Evolutionary conservation across 1,140 invertebrate species (phyloP).

Genomic region (Drosophila pandora): DNA sequence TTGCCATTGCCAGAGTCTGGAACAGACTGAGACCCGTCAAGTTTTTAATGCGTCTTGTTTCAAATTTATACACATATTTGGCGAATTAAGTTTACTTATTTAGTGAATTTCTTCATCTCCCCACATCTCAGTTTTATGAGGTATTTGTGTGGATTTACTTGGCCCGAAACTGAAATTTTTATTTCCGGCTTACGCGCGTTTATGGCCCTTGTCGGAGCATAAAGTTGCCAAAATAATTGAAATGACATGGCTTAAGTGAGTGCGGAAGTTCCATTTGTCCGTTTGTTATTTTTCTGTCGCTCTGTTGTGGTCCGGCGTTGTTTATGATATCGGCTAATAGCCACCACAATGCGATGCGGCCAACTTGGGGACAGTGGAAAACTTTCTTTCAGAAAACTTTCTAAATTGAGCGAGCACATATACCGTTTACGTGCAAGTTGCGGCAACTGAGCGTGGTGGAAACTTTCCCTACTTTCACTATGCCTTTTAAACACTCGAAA

Average conservation of each 20-base stretch:
- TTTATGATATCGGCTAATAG: constrained; percentile 40
- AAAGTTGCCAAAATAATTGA: constrained; percentile 74
- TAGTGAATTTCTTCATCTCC: constrained; percentile 41
- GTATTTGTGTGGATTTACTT: constrained; percentile 28
- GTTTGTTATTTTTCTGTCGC: constrained; percentile 27
- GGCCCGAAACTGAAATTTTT: constrained; percentile 65
- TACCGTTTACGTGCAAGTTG: constrained; percentile 8
- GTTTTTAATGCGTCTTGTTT: constrained; percentile 50
- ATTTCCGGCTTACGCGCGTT: constrained; percentile 60
- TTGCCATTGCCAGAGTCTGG: constrained; percentile 31
- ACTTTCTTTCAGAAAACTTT: constrained; percentile 32
- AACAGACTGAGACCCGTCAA: constrained; percentile 31
- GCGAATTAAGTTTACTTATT: constrained; percentile 69
- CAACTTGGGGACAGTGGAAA: background rate
- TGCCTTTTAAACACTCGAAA: background rate
- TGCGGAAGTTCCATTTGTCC: constrained; percentile 36
- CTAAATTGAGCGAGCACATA: constrained; percentile 8
- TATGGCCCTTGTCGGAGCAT: constrained; percentile 51
- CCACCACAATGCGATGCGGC: constrained; percentile 12
- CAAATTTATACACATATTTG: constrained; percentile 39
- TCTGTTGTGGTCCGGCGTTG: constrained; percentile 16
- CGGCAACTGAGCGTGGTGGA: constrained; percentile 3
- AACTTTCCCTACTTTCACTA: background rate
- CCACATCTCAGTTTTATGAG: constrained; percentile 24
- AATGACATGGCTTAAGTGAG: constrained; percentile 58